phyloP scores from a whole-genome alignment of 2,888 invertebrate genomes.

The Arenicola marina region DNA sequence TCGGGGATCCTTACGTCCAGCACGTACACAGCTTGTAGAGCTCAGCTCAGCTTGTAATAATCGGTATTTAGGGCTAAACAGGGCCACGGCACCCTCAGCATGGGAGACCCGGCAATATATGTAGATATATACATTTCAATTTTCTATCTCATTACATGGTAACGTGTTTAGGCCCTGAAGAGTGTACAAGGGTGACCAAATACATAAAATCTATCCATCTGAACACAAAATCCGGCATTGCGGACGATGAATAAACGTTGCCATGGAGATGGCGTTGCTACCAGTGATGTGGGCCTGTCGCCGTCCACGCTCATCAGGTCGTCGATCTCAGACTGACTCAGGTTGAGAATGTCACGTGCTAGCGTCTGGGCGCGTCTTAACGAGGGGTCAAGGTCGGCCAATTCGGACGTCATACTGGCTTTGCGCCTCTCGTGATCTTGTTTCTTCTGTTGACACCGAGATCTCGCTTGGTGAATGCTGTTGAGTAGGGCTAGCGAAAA shows the following conservation, averaged over 20 bases:
- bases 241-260: neutral
- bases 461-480: slow-evolving; percentile 41
- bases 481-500: slow-evolving; percentile 44
- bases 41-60: no score
- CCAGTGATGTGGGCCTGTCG: neutral
- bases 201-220: no score
- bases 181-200: no score
- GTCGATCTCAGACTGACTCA: slow-evolving; percentile 56
- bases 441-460: slow-evolving; percentile 34
- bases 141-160: no score
- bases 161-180: no score
- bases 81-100: no score
- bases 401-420: neutral
- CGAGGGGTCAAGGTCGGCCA: slow-evolving; percentile 29
- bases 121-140: no score
- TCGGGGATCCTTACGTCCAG: no score
- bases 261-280: neutral
- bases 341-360: slow-evolving; percentile 56
- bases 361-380: slow-evolving; percentile 48
- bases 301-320: slow-evolving; percentile 47
- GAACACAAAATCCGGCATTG: no score
- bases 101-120: no score
- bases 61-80: no score
- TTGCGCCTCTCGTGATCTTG: slow-evolving; percentile 11
- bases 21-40: no score